These are phyloP conservation scores for Pseudochaenichthys georgianus DNA, from an alignment of 2,797 vertebrate species.

Conservation along the genomic window DNA sequence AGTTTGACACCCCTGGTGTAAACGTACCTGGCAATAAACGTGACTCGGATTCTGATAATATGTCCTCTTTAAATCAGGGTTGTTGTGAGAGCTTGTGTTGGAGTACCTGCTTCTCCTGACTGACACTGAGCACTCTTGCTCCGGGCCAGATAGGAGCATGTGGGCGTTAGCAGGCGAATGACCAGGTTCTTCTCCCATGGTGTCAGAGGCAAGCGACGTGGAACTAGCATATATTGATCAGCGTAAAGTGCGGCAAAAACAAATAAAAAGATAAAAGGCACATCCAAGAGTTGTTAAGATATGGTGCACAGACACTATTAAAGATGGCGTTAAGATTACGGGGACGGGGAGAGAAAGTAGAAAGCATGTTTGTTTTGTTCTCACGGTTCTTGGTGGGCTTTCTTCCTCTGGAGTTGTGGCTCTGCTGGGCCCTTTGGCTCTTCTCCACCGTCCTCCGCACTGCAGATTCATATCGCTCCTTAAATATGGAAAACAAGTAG, in stretches of 20 bases:
- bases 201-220: conserved; percentile 83
- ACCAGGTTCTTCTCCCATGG: conserved; percentile 95
- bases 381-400: conserved; percentile 85
- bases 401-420: conserved; percentile 88
- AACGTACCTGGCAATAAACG: too few relatives aligned
- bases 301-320: conserved; percentile 14
- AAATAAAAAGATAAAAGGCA: conserved; percentile 48
- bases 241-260: conserved; percentile 54
- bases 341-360: neutral
- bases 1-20: too few relatives aligned
- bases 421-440: conserved; percentile 90
- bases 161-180: conserved; percentile 94
- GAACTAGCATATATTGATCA: conserved; percentile 73
- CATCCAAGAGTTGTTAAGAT: conserved; percentile 37
- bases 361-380: neutral
- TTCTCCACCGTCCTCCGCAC: conserved; percentile 92
- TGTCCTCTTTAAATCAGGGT: neutral
- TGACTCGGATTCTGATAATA: too few relatives aligned
- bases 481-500: conserved; percentile 40
- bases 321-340: conserved; percentile 31
- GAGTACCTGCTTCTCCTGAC: conserved; percentile 91
- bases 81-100: conserved; percentile 9
- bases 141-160: conserved; percentile 95
- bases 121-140: conserved; percentile 93
- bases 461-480: conserved; percentile 94